phyloP scores from a whole-genome alignment of 2,113 vertebrate genomes.

The Corvus moneduloides region DNA sequence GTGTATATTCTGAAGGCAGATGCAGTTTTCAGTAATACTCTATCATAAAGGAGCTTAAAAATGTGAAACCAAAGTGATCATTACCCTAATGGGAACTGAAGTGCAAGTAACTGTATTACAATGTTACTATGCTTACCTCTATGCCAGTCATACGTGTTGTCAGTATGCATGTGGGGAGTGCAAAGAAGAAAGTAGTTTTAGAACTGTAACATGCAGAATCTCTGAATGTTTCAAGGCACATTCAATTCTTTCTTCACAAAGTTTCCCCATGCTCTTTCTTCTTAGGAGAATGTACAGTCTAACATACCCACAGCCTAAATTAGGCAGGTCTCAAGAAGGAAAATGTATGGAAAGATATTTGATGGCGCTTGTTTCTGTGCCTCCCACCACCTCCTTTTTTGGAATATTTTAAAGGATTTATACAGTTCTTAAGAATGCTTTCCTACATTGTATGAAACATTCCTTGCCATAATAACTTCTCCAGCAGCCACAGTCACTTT shows the following conservation, averaged over 20 bases:
- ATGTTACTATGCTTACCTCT: not conserved
- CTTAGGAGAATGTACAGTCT: not conserved
- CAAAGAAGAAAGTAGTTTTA: not conserved
- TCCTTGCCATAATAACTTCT: not conserved
- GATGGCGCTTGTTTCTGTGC: not conserved
- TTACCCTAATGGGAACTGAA: not conserved
- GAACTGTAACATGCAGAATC: not conserved
- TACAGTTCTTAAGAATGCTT: not conserved
- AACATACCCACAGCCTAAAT: not conserved
- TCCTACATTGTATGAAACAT: accelerated
- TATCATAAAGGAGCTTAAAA: not conserved
- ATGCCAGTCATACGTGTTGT: not conserved
- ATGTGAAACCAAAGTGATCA: not conserved
- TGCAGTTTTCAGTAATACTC: not conserved
- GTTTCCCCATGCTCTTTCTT: not conserved
- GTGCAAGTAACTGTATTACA: not conserved
- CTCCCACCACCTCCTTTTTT: not conserved
- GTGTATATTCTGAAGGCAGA: not conserved
- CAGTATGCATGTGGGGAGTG: not conserved
- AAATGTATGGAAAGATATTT: not conserved
- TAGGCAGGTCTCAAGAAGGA: not conserved
- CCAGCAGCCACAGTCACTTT: not conserved
- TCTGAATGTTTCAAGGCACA: not conserved
- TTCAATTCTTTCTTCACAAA: not conserved
- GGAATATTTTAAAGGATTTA: not conserved